Conservation (phyloP, 2,797 vertebrate species). For the Chaetophractus vellerosus region DNA sequence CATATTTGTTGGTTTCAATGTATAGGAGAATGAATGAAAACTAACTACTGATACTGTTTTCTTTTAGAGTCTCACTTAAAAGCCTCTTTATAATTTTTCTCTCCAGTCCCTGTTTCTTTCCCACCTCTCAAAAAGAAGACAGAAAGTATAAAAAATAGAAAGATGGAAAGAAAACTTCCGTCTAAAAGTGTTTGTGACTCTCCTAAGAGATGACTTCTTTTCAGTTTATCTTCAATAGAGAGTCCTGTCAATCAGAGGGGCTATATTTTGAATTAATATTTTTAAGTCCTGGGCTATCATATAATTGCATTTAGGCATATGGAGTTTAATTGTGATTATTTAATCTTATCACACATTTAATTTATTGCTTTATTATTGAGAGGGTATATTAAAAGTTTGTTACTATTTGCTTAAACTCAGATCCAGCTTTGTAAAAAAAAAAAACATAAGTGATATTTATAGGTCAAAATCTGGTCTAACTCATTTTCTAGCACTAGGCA, state of each 20-base stretch:
- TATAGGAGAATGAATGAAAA: conserved; percentile 38
- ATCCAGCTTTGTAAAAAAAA: conserved; percentile 30
- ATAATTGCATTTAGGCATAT: neutral
- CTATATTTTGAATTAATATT: conserved; percentile 41
- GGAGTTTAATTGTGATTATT: conserved; percentile 51
- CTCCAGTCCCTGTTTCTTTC: conserved; percentile 5
- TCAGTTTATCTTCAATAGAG: conserved; percentile 15
- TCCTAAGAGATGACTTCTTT: conserved; percentile 36
- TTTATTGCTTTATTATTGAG: conserved; percentile 59
- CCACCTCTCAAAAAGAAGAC: neutral
- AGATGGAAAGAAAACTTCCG: neutral
- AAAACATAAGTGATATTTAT: conserved; percentile 1
- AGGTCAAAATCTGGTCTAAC: conserved; percentile 24
- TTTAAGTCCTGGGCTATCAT: neutral
- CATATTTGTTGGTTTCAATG: conserved; percentile 47
- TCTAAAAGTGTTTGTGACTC: neutral
- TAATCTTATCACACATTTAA: conserved; percentile 19
- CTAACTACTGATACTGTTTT: neutral
- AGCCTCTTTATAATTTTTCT: conserved; percentile 20
- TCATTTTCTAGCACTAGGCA: conserved; percentile 31
- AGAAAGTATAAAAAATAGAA: no score
- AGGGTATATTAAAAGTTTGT: conserved; percentile 49
- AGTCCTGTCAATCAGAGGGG: neutral
- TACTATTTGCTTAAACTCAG: conserved; percentile 44
- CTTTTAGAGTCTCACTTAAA: neutral